These are phyloP conservation scores for Mallotus villosus DNA, from an alignment of 2,797 vertebrate species.

Conservation along the genomic window DNA sequence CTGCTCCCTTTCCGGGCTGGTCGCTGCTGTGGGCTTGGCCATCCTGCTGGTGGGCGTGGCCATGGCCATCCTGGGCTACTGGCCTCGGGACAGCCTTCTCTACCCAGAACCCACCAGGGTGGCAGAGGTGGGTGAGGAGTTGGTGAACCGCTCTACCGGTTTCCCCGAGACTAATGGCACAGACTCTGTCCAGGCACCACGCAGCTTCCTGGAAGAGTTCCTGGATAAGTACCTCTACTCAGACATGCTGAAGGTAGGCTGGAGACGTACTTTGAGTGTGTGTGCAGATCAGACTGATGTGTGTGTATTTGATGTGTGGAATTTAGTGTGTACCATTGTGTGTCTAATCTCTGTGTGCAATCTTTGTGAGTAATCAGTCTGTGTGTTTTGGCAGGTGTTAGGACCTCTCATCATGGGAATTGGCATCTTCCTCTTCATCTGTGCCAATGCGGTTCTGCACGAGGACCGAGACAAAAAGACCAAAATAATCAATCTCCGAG, in stretches of 20 bases:
- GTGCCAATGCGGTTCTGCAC: slow-evolving; percentile 86
- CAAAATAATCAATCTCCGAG: slow-evolving; percentile 20
- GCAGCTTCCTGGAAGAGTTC: slow-evolving; percentile 78
- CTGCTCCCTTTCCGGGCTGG: slow-evolving; percentile 85
- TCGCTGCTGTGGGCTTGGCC: slow-evolving; percentile 86
- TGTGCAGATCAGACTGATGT: too few species aligned
- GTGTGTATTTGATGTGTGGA: background rate
- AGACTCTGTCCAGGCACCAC: background rate
- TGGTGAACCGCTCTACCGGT: slow-evolving; percentile 45
- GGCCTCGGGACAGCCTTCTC: slow-evolving; percentile 80
- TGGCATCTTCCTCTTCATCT: slow-evolving; percentile 90
- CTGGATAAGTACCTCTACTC: slow-evolving; percentile 84
- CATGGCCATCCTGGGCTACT: slow-evolving; percentile 92
- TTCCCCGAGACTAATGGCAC: slow-evolving; percentile 54
- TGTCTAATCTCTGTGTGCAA: background rate
- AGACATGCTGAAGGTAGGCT: slow-evolving; percentile 76
- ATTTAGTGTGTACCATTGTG: background rate
- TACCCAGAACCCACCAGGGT: slow-evolving; percentile 51
- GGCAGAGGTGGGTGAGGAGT: slow-evolving; percentile 21
- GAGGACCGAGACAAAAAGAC: slow-evolving; percentile 61
- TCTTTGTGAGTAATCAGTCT: background rate
- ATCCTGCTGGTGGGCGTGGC: slow-evolving; percentile 87
- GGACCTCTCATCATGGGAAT: slow-evolving; percentile 90
- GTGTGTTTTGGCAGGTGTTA: slow-evolving; percentile 62
- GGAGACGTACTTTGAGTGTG: too few species aligned